phyloP scores from a whole-genome alignment of 92 coral and sea anemone genomes.

The Paragorgia papillata region DNA sequence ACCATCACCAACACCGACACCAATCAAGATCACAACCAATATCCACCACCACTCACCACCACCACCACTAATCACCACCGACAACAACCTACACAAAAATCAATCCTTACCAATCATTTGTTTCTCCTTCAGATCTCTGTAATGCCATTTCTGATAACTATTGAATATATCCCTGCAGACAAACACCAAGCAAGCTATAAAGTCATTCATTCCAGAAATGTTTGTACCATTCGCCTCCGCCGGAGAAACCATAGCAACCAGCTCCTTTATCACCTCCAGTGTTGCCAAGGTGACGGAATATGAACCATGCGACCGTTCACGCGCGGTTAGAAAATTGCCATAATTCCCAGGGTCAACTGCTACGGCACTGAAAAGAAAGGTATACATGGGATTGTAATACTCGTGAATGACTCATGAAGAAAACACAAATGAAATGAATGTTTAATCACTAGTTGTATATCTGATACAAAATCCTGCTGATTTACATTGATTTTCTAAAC shows the following conservation, averaged over 20 bases:
- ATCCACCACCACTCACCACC: not conserved
- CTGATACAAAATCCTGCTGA: too few species aligned
- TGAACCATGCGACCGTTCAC: constrained; percentile 80
- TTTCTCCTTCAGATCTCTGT: constrained; percentile 68
- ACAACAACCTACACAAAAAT: not conserved
- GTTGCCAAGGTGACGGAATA: constrained; percentile 91
- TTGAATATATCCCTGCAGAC: constrained; percentile 85
- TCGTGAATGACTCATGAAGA: too few species aligned
- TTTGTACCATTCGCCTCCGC: constrained; percentile 59
- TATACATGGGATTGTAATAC: not conserved
- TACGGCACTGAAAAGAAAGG: constrained; percentile 64
- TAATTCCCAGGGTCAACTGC: constrained; percentile 83
- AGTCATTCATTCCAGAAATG: constrained; percentile 74
- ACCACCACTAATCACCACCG: not conserved
- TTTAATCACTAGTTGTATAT: too few species aligned
- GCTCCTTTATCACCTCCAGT: constrained; percentile 68
- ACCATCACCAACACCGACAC: not conserved
- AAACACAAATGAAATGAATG: too few species aligned
- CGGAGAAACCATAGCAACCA: constrained; percentile 75
- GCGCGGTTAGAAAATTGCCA: constrained; percentile 73
- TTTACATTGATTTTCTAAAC: not conserved
- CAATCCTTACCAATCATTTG: constrained; percentile 79
- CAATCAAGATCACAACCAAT: not conserved
- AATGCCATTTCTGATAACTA: constrained; percentile 94
- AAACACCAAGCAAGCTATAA: constrained; percentile 86